Evolutionary conservation across 1,140 invertebrate species (phyloP).

Genomic region (Dysdera silvatica): DNA sequence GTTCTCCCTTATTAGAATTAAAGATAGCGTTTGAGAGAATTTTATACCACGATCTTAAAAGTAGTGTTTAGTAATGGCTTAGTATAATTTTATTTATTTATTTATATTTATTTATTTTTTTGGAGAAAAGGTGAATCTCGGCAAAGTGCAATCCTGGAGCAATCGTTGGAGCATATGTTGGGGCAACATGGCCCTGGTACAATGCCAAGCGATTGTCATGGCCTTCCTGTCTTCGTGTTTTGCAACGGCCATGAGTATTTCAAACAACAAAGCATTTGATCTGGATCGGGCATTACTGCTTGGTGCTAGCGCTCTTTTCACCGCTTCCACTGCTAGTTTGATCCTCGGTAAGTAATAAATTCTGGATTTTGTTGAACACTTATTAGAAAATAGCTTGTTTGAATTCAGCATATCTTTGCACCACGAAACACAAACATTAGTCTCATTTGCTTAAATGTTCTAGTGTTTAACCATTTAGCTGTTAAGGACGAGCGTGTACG

Average conservation of each 20-base stretch:
- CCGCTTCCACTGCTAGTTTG: conserved; percentile 83
- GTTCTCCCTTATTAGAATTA: no score
- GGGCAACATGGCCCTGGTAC: conserved; percentile 78
- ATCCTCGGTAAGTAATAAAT: conserved; percentile 58
- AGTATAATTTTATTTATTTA: no score
- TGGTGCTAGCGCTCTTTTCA: conserved; percentile 77
- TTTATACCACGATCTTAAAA: no score
- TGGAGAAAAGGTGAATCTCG: conserved; percentile 57
- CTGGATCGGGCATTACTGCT: conserved; percentile 72
- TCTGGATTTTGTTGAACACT: conserved; percentile 33
- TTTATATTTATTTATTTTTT: not conserved
- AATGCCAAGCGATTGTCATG: conserved; percentile 41
- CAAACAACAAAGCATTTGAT: conserved; percentile 50
- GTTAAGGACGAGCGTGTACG: no score
- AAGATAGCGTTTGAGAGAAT: no score
- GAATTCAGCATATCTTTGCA: no score
- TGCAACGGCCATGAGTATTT: conserved; percentile 18
- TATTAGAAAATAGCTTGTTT: no score
- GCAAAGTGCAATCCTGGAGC: conserved; percentile 60
- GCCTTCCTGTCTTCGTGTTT: conserved; percentile 15
- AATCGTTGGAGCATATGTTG: conserved; percentile 64
- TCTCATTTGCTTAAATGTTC: no score
- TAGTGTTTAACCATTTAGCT: no score
- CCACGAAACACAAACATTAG: no score
- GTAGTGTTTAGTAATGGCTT: no score